These are phyloP conservation scores for Nothoprocta perdicaria DNA, from an alignment of 2,113 vertebrate species.

Conservation along the genomic window DNA sequence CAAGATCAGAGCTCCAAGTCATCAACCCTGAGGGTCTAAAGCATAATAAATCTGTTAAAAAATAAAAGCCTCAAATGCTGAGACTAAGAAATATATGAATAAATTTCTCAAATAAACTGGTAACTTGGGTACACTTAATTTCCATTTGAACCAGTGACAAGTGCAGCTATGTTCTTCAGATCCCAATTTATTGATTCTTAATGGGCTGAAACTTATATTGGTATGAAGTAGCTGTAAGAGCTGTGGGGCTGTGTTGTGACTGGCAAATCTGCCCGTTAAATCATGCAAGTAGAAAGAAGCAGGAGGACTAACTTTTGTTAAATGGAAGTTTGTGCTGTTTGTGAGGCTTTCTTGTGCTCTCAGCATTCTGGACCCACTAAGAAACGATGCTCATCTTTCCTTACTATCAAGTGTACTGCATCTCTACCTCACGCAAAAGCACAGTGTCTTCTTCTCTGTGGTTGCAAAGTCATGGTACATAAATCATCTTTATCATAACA, in stretches of 20 bases:
- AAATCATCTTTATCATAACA: neutral
- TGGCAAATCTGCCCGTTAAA: neutral
- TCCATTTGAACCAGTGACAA: neutral
- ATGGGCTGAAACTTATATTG: fast-evolving
- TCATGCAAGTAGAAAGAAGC: neutral
- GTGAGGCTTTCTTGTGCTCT: neutral
- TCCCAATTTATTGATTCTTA: neutral
- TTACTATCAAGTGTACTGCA: neutral
- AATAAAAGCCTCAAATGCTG: neutral
- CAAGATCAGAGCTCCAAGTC: neutral
- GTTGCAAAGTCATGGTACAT: neutral
- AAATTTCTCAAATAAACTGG: neutral
- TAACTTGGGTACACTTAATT: fast-evolving
- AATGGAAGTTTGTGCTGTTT: neutral
- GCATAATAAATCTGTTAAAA: neutral
- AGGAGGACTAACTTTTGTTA: fast-evolving
- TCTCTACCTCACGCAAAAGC: neutral
- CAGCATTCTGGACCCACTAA: neutral
- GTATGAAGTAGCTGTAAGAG: neutral
- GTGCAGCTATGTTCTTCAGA: neutral
- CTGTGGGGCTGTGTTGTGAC: neutral
- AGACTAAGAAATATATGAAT: neutral
- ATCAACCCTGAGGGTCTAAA: neutral
- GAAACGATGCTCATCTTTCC: neutral
- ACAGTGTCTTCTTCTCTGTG: neutral